phyloP scores from a whole-genome alignment of 1,140 invertebrate genomes.

The Brachionus paranguensis region DNA sequence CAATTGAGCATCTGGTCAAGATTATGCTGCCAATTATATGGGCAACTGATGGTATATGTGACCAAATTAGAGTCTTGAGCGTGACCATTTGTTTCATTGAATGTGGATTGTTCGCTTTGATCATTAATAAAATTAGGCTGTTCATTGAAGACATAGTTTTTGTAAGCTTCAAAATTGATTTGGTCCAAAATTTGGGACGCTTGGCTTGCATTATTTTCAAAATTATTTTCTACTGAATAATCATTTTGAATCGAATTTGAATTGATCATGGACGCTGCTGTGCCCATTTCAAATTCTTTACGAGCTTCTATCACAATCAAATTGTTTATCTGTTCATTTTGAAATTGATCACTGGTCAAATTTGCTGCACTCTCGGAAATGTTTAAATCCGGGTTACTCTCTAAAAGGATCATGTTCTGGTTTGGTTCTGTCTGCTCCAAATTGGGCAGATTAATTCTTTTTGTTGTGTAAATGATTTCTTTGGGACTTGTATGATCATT shows the following conservation, averaged over 20 bases:
- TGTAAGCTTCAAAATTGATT: not conserved
- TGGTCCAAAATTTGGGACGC: not conserved
- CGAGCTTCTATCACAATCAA: not conserved
- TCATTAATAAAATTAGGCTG: not conserved
- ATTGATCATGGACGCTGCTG: not conserved
- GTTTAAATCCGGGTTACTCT: not conserved
- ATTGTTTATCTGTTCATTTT: not conserved
- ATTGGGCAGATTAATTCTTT: not conserved
- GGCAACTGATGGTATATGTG: slow-evolving; percentile 6
- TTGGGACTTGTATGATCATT: not conserved
- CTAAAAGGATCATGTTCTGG: not conserved
- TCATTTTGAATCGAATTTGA: not conserved
- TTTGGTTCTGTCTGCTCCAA: not conserved
- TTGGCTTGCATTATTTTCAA: not conserved
- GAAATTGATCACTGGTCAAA: not conserved
- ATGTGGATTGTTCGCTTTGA: not conserved
- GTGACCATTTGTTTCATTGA: not conserved
- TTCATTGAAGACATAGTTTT: not conserved
- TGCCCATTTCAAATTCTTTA: not conserved
- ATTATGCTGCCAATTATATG: slow-evolving; percentile 12
- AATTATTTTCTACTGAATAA: not conserved
- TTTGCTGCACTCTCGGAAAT: not conserved
- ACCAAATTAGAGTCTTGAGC: not conserved
- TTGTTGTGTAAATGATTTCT: slow-evolving; percentile 13
- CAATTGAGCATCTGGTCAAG: slow-evolving; percentile 15